Evolutionary conservation across 2,888 invertebrate genomes (phyloP), one percentile per base, ranked within the genome.

Genomic region (Heliconius hortense): DNA sequence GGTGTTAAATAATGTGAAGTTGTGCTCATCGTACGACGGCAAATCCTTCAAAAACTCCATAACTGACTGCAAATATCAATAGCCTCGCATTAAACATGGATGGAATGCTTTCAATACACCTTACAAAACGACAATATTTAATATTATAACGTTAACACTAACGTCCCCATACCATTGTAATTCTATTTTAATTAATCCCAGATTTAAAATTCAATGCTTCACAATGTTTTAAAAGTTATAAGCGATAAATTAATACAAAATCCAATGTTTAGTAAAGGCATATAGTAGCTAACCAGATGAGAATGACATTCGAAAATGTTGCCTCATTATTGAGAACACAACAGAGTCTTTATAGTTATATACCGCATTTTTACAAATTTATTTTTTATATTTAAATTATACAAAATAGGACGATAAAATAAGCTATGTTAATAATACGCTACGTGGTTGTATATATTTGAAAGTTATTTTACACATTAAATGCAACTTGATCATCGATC

Each of bases 1-100:
- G 74, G 97, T 96, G 89, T 98, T 98, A 88, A 97, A 98, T 86
- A 97, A 95, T 56, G 98, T 96, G 87, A 99, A 99, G 88, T 99
- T 99, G 82, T 96, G 96, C 85, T 97, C 97, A 91, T 99, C 96
- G 88, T 97, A 97, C 26, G 97, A 97, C 78, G 98, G 98, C 80
- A 99, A 94, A 81, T 97, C 98, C 90, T 98, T 98, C 80, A 99
- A 92, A 89, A 98, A 98, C 87, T 98, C 98, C 82, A 96, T 96
- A 80, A 97, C 97, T 83, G 97, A 97, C 97, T 97, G 93, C 76
- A 95, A 95, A 87, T 84, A 82, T 81, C 35, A 77, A 67, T n/a
- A 59, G 66, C 48, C 15, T 63, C 66, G 63, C 35, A 48, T 75
- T 80, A 79, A 78, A 79, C 77, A 80, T 76, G 82, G 81, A 80